A percentile compares a stretch with the other conserved stretches of the same genome.
phyloP scores from a whole-genome alignment of 1,140 invertebrate species.

The Zophobas atratus region DNA sequence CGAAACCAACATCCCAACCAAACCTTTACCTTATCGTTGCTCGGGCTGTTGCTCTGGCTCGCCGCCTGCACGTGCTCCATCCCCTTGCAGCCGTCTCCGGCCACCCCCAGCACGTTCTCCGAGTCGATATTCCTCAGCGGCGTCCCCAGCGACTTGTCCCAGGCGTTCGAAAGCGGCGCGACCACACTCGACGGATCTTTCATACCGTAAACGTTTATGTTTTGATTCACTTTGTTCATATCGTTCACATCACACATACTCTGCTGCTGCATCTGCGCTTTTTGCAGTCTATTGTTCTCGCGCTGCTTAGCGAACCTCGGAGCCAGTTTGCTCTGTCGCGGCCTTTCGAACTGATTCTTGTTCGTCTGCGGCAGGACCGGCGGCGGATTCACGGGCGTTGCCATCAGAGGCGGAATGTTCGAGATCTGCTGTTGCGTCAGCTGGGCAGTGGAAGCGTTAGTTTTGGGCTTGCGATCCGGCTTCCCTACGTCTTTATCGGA shows the following conservation, averaged over 20 bases:
- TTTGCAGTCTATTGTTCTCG: constrained; percentile 70
- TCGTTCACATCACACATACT: constrained; percentile 67
- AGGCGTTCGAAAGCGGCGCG: constrained; percentile 83
- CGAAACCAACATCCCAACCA: neutral
- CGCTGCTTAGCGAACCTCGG: constrained; percentile 87
- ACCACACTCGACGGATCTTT: constrained; percentile 71
- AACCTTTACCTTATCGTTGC: constrained; percentile 66
- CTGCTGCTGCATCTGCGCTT: constrained; percentile 68
- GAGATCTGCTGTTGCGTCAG: constrained; percentile 71
- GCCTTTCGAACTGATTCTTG: constrained; percentile 74
- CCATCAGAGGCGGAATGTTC: constrained; percentile 71
- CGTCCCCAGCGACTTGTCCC: constrained; percentile 87
- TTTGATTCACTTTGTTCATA: constrained; percentile 68
- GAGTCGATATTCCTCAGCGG: constrained; percentile 70
- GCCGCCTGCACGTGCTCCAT: constrained; percentile 67
- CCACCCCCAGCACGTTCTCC: constrained; percentile 64
- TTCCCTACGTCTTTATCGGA: constrained; percentile 67
- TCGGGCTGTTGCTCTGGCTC: constrained; percentile 74
- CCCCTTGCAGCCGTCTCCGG: constrained; percentile 67
- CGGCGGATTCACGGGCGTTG: constrained; percentile 70
- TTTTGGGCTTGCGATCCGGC: constrained; percentile 57
- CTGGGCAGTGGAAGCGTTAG: constrained; percentile 61
- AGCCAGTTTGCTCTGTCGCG: constrained; percentile 74
- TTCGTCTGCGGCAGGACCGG: constrained; percentile 66
- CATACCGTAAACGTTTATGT: constrained; percentile 64